These are phyloP conservation scores for Thinocorus orbignyianus DNA, from an alignment of 2,113 vertebrate species.

Conservation along the genomic window DNA sequence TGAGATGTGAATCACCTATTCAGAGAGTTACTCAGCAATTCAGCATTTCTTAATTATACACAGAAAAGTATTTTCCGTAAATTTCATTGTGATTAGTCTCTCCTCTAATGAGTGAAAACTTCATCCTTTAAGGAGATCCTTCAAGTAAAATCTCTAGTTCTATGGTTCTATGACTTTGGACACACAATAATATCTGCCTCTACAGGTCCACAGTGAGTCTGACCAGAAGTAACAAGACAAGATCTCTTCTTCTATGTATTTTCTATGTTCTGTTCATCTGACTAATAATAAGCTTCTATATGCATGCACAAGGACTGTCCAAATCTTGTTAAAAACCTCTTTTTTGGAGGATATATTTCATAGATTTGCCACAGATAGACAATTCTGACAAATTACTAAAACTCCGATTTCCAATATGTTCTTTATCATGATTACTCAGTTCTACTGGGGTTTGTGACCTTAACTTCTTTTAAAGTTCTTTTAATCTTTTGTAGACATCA, in stretches of 20 bases:
- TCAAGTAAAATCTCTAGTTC: neutral
- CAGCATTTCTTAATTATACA: neutral
- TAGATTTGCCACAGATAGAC: neutral
- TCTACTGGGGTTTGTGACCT: neutral
- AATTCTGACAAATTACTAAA: neutral
- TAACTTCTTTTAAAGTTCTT: neutral
- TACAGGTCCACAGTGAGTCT: neutral
- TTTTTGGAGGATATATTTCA: neutral
- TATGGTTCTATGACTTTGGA: neutral
- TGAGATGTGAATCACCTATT: neutral
- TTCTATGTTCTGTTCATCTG: neutral
- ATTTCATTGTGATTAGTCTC: neutral
- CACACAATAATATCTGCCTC: neutral
- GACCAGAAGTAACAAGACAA: neutral
- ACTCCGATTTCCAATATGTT: neutral
- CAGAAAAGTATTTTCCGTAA: neutral
- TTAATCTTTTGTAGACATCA: neutral
- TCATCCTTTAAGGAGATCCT: neutral
- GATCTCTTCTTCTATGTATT: neutral
- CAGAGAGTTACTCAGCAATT: neutral
- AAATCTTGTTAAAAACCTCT: neutral
- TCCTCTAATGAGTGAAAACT: neutral
- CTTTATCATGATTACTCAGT: accelerated
- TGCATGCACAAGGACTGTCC: neutral
- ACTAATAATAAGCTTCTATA: neutral